Conservation (phyloP, 1,140 invertebrate species). For the Saccostrea cuccullata region DNA sequence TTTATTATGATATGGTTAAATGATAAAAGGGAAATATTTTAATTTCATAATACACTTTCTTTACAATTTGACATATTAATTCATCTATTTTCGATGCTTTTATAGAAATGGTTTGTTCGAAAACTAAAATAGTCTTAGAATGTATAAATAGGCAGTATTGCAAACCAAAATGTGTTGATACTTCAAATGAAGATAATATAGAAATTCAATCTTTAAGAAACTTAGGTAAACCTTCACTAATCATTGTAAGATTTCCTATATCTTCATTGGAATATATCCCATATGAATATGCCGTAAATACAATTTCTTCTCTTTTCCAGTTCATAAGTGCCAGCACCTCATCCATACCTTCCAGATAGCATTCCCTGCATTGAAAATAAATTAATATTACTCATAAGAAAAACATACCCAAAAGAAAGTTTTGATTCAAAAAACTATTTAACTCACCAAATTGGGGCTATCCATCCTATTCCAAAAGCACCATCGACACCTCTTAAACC, state of each 20-base stretch:
- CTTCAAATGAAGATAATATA: no score
- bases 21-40: no score
- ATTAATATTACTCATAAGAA: not conserved
- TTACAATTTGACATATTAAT: no score
- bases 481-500: not conserved
- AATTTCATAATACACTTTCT: no score
- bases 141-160: no score
- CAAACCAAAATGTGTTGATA: no score
- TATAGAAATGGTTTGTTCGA: no score
- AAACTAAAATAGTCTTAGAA: no score
- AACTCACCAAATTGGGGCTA: not conserved
- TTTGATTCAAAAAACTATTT: not conserved
- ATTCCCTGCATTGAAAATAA: not conserved
- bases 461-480: not conserved
- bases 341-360: not conserved
- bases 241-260: not conserved
- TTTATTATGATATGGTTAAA: no score
- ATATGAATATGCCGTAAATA: not conserved
- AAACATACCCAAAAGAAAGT: not conserved
- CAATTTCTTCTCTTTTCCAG: not conserved
- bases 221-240: not conserved
- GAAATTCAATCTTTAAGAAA: no score
- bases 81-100: no score
- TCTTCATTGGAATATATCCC: not conserved
- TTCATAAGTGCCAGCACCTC: not conserved